Base-by-base conservation (phyloP, 2,113 vertebrate genomes). In the Heterochromis multidens region DNA sequence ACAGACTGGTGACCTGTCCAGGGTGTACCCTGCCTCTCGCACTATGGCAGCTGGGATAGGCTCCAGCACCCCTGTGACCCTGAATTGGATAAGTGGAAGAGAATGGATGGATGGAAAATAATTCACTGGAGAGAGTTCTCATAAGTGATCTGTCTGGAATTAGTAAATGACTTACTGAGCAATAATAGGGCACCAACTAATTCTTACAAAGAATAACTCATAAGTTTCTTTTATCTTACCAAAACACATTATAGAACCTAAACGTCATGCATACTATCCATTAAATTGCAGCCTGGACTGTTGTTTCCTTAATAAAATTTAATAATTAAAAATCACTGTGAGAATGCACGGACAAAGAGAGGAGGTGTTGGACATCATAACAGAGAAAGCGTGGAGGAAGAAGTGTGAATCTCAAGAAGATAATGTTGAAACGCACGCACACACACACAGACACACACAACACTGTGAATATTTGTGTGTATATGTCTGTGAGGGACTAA, bases 381-480 rank as follows among this genome's bases (percentile, higher is more conserved):
- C 58, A 49, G 79, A 83, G 80, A 70, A 87, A 77, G 82, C 16
- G 72, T 81, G 83, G 72, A 86, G 63, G 83, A 86, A 79, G 81
- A 85, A 61, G 86, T 84, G 88, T 87, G 85, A 90, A 86, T 90
- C 77, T 88, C 13, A 35, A 82, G 86, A 61, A 59, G 56, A 87
- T 78, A 43, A 86, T 83, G 43, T 16, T 76, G 31, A 43, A 77
- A 49, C 72, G 84, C 13, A n/a, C 82, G 76, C 63, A 57, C 4
- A 37, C 23, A 16, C 82, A 79, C 63, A 57, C 4, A 37, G n/a
- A n/a, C 82, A 79, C 63, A 57, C 4, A 37, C 23, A 16, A 31
- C 25, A 25, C 43, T 19, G 67, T 43, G 25, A 14, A 35, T 52
- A 54, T 52, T 19, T 72, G 46, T 49, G 46, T 19, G 31, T 62